Base-by-base conservation (phyloP, 2,888 invertebrate genomes). In the Dorcus hopei region DNA sequence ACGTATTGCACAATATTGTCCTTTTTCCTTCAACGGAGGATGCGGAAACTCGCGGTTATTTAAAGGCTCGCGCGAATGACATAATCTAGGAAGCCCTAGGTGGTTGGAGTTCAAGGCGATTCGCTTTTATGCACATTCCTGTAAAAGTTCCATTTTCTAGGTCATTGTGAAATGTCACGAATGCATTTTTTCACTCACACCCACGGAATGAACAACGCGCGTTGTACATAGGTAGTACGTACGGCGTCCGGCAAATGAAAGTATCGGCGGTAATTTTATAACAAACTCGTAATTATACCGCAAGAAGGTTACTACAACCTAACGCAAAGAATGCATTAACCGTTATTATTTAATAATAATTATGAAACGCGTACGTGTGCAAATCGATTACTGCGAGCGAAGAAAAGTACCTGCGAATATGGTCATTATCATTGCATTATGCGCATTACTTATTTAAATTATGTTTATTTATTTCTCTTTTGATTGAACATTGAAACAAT, bases 361-460 rank as follows among this genome's bases (percentile, higher is more conserved):
- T 56, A 50, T 38, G 50, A 56, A 56, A 56, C 42, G 45, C 23
- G 45, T 45, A 23, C 54, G 62, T 72, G 74, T n/a, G 77, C 94
- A 94, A 72, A 95, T 95, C 79, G 96, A 95, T 79, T 96, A 97
- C 80, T 95, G 95, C 77, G 95, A 96, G 80, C 96, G 97, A 61
- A 96, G 97, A 80, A 97, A 77, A 83, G 96, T 0, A 84, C 96
- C 0, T 84, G 97, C 38, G 95, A 97, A 33, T 33, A 6, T 33
- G 26, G 6, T 33, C 26, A 33, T 33, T 33, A 33, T 33, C 26
- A 33, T 6, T 33, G 6, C 26, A 33, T 33, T 33, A 33, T 33
- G 26, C 7, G 5, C 7, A 6, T 33, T 33, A 33, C 3, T 33
- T 33, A 33, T 33, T 33, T 33, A 33, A 33, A 33, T 33, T 33